Conservation (phyloP, 2,113 vertebrate genomes). For the Lonchura striata region DNA sequence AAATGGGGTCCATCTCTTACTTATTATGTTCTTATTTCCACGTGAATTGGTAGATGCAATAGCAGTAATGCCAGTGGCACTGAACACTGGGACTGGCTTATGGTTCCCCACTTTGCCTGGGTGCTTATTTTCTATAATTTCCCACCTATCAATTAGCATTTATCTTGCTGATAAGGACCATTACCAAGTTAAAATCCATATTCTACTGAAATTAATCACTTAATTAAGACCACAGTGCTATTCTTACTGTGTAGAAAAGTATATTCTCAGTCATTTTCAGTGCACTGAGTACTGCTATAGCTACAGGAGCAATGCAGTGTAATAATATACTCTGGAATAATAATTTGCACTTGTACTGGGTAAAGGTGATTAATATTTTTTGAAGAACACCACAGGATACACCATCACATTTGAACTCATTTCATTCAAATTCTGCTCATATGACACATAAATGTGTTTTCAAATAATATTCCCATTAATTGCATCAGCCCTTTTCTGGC, state of each 20-base stretch:
- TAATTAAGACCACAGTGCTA: not conserved
- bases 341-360: slow-evolving; percentile 14
- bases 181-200: slow-evolving; percentile 49
- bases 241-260: not conserved
- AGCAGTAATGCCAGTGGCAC: not conserved
- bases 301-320: not conserved
- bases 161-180: slow-evolving; percentile 33
- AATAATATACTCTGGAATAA: slow-evolving; percentile 24
- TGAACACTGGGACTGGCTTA: not conserved
- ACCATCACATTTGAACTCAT: not conserved
- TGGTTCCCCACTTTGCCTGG: slow-evolving; percentile 3
- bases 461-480: not conserved
- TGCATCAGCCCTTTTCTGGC: not conserved
- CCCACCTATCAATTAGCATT: slow-evolving; percentile 34
- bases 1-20: not conserved
- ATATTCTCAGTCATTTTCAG: slow-evolving; percentile 37
- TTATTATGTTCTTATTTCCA: slow-evolving; percentile 1
- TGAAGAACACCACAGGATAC: slow-evolving; percentile 9
- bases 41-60: not conserved
- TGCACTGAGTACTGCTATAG: not conserved
- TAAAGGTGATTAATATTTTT: slow-evolving; percentile 24
- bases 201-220: slow-evolving; percentile 47
- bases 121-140: slow-evolving; percentile 52
- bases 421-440: not conserved
- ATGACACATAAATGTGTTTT: not conserved